phyloP scores from a whole-genome alignment of 2,888 invertebrate species.

The Myathropa florea region DNA sequence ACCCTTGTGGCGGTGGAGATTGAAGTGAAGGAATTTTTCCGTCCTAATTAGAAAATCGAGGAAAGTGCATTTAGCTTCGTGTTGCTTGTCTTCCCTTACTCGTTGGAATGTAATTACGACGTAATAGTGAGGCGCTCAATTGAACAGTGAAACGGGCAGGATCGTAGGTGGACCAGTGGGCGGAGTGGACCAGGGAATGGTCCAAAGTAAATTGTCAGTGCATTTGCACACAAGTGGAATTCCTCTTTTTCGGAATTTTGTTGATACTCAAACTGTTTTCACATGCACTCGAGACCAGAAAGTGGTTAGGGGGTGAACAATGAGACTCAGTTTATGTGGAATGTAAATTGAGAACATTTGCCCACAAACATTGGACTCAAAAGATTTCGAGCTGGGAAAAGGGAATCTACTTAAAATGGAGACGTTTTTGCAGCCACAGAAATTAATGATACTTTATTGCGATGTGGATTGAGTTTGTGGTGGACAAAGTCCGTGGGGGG shows the following conservation, averaged over 20 bases:
- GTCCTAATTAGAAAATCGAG: constrained; percentile 69
- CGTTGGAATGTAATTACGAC: constrained; percentile 53
- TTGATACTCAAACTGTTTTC: constrained; percentile 9
- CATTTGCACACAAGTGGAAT: constrained; percentile 8
- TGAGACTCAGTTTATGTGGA: background rate
- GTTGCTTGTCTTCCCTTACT: constrained; percentile 40
- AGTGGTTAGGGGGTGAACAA: background rate
- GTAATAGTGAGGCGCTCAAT: constrained; percentile 27
- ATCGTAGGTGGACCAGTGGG: background rate
- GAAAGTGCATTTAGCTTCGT: constrained; percentile 58
- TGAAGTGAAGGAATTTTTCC: constrained; percentile 64
- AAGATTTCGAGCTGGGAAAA: too few relatives aligned
- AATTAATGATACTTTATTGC: too few relatives aligned
- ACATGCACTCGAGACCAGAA: background rate
- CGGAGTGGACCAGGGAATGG: background rate
- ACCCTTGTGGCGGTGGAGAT: constrained; percentile 59
- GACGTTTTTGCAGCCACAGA: too few relatives aligned
- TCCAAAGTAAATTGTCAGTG: constrained; percentile 34
- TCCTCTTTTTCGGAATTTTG: background rate
- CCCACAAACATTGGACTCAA: background rate
- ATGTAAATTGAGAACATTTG: background rate
- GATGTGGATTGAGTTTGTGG: too few relatives aligned
- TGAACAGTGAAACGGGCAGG: constrained; percentile 4
- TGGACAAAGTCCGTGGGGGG: too few relatives aligned
- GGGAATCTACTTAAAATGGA: too few relatives aligned